Conservation (phyloP, 30 jellyfish, hydroid and myxozoan species). For the Sanderia malayensis region DNA sequence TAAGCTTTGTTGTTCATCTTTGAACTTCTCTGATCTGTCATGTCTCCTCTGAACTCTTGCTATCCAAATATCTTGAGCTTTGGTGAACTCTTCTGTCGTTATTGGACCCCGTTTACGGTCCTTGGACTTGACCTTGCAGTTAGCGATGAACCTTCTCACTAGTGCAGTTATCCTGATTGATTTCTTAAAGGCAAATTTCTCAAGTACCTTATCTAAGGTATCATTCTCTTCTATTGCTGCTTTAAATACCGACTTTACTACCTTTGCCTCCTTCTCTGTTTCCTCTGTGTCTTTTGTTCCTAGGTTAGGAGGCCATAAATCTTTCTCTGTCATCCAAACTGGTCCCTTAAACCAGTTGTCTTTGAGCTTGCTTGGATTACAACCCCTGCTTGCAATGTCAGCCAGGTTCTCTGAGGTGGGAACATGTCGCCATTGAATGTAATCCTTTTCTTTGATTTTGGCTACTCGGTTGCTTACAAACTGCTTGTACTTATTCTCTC, state of each 20-base stretch:
- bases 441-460: constrained; percentile 26
- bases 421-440: constrained; percentile 56
- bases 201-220: constrained; percentile 11
- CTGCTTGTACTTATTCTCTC: constrained; percentile 46
- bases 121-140: constrained; percentile 18
- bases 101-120: not conserved
- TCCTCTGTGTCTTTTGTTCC: constrained; percentile 31
- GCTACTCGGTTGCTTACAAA: constrained; percentile 61
- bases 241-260: constrained; percentile 11
- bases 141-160: constrained; percentile 23
- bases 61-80: constrained; percentile 8
- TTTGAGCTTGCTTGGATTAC: constrained; percentile 1
- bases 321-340: constrained; percentile 17
- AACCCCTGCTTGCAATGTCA: constrained; percentile 33
- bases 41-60: constrained; percentile 9
- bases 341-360: constrained; percentile 23
- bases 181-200: not conserved
- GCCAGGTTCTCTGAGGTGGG: constrained; percentile 45
- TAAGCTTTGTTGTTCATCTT: constrained; percentile 4
- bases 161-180: constrained; percentile 3
- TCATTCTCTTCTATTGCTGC: constrained; percentile 30
- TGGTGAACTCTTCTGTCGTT: constrained; percentile 11
- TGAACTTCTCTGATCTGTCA: not conserved
- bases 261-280: constrained; percentile 21
- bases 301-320: constrained; percentile 12